phyloP scores from a whole-genome alignment of 2,797 vertebrate genomes.

The Anolis apletophallus region DNA sequence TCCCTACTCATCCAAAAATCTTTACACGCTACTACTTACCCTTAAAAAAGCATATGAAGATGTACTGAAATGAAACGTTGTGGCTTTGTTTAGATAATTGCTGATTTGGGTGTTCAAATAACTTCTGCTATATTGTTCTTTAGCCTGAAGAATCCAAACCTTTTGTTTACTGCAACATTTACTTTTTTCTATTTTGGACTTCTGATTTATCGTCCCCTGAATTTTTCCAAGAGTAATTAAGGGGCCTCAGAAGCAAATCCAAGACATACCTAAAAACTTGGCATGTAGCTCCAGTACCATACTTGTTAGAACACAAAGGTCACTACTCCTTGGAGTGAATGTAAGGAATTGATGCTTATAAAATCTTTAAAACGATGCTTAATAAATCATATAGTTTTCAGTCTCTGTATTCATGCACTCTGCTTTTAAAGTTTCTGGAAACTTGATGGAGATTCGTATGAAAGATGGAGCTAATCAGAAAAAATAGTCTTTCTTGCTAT shows the following conservation, averaged over 20 bases:
- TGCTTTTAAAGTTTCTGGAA: background rate
- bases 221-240: conserved; percentile 31
- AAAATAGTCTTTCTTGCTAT: background rate
- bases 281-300: background rate
- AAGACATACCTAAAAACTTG: conserved; percentile 40
- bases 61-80: background rate
- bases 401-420: background rate
- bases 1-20: background rate
- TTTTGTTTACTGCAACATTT: conserved; percentile 20
- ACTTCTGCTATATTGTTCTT: background rate
- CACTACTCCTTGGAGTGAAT: conserved; percentile 11
- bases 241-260: conserved; percentile 35
- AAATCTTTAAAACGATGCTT: background rate
- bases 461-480: background rate
- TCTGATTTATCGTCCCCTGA: background rate
- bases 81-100: background rate
- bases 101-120: background rate
- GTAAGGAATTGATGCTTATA: background rate
- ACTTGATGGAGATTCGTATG: background rate
- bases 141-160: background rate
- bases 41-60: background rate
- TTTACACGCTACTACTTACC: background rate
- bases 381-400: conserved; percentile 1
- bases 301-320: conserved; percentile 9
- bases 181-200: conserved; percentile 12